Conservation (phyloP, 1,140 invertebrate genomes). For the Drosophila ironensis region DNA sequence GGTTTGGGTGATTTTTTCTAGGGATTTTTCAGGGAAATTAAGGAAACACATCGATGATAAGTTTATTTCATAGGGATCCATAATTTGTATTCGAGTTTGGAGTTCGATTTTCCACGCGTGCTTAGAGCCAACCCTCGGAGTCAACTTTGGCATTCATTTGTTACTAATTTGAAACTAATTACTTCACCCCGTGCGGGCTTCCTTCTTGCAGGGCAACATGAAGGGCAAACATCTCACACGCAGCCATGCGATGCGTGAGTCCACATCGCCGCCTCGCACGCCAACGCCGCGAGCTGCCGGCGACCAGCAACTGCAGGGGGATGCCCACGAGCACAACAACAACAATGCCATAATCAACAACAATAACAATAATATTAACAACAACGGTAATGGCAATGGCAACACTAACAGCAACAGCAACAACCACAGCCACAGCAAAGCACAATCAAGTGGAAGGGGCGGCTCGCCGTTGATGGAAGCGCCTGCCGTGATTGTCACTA, state of each 20-base stretch:
- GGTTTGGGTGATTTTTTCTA: too few relatives aligned
- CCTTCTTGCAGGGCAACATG: constrained; percentile 84
- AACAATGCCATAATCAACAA: constrained; percentile 30
- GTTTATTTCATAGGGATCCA: too few relatives aligned
- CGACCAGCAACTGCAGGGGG: constrained; percentile 53
- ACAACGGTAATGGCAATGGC: constrained; percentile 49
- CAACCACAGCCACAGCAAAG: constrained; percentile 72
- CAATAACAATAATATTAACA: constrained; percentile 26
- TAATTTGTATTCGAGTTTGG: neutral
- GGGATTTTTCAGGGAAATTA: too few relatives aligned
- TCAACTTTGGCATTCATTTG: constrained; percentile 70
- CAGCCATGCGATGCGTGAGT: constrained; percentile 94
- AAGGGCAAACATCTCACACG: constrained; percentile 92
- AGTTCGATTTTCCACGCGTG: neutral
- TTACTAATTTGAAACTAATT: constrained; percentile 73
- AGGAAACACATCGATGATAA: too few relatives aligned
- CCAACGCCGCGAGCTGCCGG: constrained; percentile 83
- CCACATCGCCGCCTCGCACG: constrained; percentile 91
- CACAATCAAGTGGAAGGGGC: constrained; percentile 71
- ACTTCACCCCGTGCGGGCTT: constrained; percentile 32
- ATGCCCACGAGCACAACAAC: constrained; percentile 57
- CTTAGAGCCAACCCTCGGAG: neutral
- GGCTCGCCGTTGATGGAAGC: constrained; percentile 82
- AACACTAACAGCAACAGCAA: constrained; percentile 49
- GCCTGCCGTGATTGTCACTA: constrained; percentile 79